Percentiles rank a stretch among this genome's conserved stretches.
Conservation (phyloP, 2,113 vertebrate species). For the Caloenas nicobarica region DNA sequence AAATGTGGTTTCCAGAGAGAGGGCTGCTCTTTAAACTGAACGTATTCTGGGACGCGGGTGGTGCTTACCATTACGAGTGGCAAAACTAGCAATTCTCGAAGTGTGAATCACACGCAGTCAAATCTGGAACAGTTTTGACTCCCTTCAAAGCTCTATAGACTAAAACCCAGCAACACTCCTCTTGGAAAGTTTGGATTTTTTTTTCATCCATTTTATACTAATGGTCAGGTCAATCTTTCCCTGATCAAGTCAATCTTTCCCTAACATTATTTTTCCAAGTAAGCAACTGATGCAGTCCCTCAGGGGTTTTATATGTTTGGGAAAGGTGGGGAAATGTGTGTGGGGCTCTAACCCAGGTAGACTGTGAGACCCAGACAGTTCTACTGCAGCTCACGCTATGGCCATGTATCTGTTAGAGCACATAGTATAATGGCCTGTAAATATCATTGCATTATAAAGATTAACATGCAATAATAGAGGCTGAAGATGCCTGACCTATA, state of each 20-base stretch:
- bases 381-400: background rate
- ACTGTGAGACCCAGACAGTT: background rate
- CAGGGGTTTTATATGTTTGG: background rate
- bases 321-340: background rate
- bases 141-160: background rate
- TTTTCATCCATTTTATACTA: background rate
- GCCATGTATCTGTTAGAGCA: background rate
- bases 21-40: conserved; percentile 9
- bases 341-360: background rate
- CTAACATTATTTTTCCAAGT: background rate
- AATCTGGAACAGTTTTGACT: conserved; percentile 21
- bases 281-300: background rate
- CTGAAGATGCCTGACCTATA: background rate
- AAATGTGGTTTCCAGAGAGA: conserved; percentile 45
- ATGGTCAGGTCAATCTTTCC: background rate
- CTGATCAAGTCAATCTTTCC: background rate
- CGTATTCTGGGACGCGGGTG: background rate
- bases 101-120: conserved; percentile 23
- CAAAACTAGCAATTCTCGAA: background rate
- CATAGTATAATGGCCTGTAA: background rate
- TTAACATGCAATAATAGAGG: background rate
- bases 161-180: background rate
- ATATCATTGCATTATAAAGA: background rate
- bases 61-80: background rate
- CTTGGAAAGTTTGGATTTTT: background rate